Base-by-base conservation (phyloP, 2,888 invertebrate species). In the Sminthurinus aureus region DNA sequence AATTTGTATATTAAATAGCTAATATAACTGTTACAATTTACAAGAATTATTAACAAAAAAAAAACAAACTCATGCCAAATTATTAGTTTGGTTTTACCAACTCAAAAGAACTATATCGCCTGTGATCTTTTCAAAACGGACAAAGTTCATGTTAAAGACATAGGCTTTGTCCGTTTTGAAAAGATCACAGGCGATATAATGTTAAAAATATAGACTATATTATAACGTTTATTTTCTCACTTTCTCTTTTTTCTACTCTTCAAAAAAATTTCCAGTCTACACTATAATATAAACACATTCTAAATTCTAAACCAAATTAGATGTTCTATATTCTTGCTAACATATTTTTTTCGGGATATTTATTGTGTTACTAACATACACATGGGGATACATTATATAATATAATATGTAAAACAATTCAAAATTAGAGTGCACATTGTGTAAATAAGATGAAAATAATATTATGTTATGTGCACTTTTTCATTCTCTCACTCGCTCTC, bases 1-100 rank as follows among this genome's bases (percentile, higher is more conserved):
- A 82, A 82, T 81, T 66, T 66, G n/a, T 15, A 66, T 66, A 20
- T n/a, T n/a, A n/a, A 58, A 71, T 71, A 71, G 9, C 15, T 71
- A 24, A 24, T 24, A 9, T 71, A 71, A 22, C 38, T 24, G 24
- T 26, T 26, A 71, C 8, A 71, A 24, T 26, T 24, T 71, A 71
- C 20, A 71, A 24, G 26, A 20, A 22, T 15, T 24, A 71, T 71
- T 24, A 71, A 22, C 24, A 71, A 24, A 22, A 24, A 24, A 71
- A 11, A 71, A 26, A 58, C 58, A 22, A 71, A 15, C 24, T 24
- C 71, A 71, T 24, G 24, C 22, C 8, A 71, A 71, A 69, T 69
- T 38, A 38, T 38, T 1, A 4, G 38, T 38, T 38, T 38, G 38
- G n/a, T 69, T 71, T 71, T 71, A 71, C 71, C 71, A 71, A 71